Evolutionary conservation across 1,140 invertebrate genomes (phyloP).

Genomic region (Drosophila bocki): DNA sequence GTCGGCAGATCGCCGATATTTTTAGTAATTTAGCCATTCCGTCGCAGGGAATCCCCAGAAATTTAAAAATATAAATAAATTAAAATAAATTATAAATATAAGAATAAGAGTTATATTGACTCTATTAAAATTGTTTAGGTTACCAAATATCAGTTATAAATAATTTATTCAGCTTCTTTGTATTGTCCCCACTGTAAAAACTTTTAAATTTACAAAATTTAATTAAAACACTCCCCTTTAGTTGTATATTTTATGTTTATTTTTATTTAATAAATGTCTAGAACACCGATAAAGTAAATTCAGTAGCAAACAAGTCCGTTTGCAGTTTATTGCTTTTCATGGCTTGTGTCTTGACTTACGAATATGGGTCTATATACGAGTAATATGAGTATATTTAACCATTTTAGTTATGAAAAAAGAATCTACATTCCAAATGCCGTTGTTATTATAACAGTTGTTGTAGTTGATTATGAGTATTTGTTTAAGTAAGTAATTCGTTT

Average conservation of each 20-base stretch:
- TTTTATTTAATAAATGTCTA: conserved; percentile 47
- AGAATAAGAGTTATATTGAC: no score
- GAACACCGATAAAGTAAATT: conserved; percentile 61
- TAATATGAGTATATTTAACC: conserved; percentile 46
- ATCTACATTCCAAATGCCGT: conserved; percentile 57
- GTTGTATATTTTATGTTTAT: conserved; percentile 42
- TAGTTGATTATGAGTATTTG: conserved; percentile 60
- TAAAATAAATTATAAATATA: no score
- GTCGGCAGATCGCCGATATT: no score
- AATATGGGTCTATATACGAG: conserved; percentile 39
- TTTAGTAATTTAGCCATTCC: no score
- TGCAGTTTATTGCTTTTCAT: conserved; percentile 53
- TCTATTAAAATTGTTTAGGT: background rate
- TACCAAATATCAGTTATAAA: background rate
- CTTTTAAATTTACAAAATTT: background rate
- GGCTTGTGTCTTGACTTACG: conserved; percentile 30
- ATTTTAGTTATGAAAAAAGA: conserved; percentile 46
- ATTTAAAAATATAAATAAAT: no score
- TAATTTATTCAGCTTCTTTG: background rate
- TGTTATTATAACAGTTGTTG: conserved; percentile 48
- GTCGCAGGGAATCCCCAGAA: no score
- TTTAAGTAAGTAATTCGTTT: conserved; percentile 56
- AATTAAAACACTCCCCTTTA: background rate
- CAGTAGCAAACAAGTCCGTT: conserved; percentile 40
- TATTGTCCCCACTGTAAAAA: background rate